Evolutionary conservation across 2,113 vertebrate species (phyloP).

Genomic region (Columba janthina): DNA sequence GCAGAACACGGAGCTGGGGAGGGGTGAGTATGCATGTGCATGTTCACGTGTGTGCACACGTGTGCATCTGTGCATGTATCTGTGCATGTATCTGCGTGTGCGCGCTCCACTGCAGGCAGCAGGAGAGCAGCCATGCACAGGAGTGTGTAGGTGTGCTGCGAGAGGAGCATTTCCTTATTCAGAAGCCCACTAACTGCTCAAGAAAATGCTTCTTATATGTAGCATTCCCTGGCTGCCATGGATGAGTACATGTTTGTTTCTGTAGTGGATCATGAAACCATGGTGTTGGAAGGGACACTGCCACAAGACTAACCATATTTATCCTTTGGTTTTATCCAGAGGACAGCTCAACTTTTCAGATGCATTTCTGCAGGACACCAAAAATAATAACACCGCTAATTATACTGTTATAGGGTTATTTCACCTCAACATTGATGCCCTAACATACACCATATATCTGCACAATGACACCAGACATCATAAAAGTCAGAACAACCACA

Average conservation of each 20-base stretch:
- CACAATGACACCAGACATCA: background rate
- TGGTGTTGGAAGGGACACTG: background rate
- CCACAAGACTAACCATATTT: rapidly evolving
- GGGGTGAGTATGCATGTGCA: too few relatives aligned
- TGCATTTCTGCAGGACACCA: background rate
- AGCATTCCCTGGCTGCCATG: background rate
- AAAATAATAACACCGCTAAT: background rate
- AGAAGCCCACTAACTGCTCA: background rate
- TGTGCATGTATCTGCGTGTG: background rate
- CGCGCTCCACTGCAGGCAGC: background rate
- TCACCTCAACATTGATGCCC: background rate
- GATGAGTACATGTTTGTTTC: background rate
- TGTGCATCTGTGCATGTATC: background rate
- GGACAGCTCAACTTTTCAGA: background rate
- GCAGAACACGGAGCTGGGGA: background rate
- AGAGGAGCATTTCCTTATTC: background rate
- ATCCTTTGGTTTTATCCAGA: background rate
- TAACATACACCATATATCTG: background rate
- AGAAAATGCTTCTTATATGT: background rate
- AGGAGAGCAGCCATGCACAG: background rate
- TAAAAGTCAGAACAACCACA: background rate
- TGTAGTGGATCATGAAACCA: rapidly evolving
- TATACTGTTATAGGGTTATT: background rate
- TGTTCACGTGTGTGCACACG: too few relatives aligned
- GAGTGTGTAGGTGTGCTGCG: background rate